Evolutionary conservation across 2,113 vertebrate species (phyloP).

Genomic region (Gnathonemus longibarbis): DNA sequence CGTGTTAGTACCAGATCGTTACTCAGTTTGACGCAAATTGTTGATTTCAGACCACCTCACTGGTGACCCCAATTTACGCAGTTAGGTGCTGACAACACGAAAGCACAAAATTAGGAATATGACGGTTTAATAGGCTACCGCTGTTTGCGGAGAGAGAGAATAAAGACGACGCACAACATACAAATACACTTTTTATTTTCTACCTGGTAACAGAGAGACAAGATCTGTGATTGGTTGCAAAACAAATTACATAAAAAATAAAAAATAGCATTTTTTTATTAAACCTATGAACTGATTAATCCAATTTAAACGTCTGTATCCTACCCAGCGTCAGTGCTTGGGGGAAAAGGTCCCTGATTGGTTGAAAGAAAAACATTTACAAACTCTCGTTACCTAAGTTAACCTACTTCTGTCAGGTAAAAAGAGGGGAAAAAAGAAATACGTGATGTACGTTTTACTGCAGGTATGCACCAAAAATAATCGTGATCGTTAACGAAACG

Average conservation of each 20-base stretch:
- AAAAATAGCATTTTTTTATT: constrained; percentile 24
- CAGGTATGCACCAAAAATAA: constrained; percentile 11
- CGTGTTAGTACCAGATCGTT: neutral
- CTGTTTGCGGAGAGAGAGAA: neutral
- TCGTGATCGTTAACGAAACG: neutral
- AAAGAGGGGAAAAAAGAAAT: constrained; percentile 10
- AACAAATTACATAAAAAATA: constrained; percentile 30
- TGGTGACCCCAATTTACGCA: neutral
- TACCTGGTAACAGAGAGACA: constrained; percentile 29
- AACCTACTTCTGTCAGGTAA: constrained; percentile 21
- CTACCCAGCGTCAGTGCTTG: constrained; percentile 23
- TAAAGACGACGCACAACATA: neutral
- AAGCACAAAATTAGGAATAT: neutral
- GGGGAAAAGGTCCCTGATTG: constrained; percentile 27
- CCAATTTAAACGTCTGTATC: constrained; percentile 17
- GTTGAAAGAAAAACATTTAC: constrained; percentile 20
- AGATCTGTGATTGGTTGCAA: constrained; percentile 27
- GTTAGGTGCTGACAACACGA: neutral
- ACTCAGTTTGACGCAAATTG: neutral
- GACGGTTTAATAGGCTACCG: neutral
- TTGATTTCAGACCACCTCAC: neutral
- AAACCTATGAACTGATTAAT: constrained; percentile 16
- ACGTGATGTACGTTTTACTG: constrained; percentile 2
- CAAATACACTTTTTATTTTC: constrained; percentile 29
- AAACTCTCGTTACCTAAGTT: constrained; percentile 14